Percentiles rank a stretch among this genome's conserved stretches.
Conservation (phyloP, 2,797 vertebrate species). For the Anabacerthia variegaticeps region DNA sequence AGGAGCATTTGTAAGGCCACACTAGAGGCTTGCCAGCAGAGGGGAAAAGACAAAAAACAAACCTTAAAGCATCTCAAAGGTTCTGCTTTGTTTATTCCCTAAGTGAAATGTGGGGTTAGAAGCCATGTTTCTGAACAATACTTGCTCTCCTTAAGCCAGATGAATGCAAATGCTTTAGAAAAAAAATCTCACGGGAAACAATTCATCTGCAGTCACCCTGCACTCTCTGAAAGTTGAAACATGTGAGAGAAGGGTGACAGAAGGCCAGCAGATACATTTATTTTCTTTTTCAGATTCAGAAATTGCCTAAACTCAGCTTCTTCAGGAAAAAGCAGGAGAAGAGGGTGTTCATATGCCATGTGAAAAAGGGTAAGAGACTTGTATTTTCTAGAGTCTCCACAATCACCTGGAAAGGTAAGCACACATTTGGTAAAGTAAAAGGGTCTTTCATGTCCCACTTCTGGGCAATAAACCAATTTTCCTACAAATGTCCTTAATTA, state of each 20-base stretch:
- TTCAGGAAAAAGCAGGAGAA: not conserved
- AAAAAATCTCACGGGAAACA: not conserved
- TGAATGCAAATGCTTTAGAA: not conserved
- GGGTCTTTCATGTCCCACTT: not conserved
- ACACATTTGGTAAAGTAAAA: not conserved
- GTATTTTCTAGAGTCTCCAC: not conserved
- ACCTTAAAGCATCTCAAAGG: not conserved
- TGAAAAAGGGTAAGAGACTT: not conserved
- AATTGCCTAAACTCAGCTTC: not conserved
- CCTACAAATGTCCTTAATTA: not conserved
- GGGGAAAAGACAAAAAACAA: not conserved
- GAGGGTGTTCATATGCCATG: accelerated
- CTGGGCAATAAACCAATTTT: not conserved
- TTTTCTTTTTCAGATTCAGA: not conserved
- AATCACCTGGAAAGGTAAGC: not conserved
- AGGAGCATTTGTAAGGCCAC: not conserved
- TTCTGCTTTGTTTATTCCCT: not conserved
- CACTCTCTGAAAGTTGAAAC: not conserved
- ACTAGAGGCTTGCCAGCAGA: not conserved
- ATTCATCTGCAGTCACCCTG: not conserved
- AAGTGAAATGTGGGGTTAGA: not conserved
- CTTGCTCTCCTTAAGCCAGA: not conserved
- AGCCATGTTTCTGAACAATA: not conserved
- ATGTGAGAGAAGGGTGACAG: not conserved
- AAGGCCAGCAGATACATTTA: not conserved